Evolutionary conservation across 2,797 vertebrate genomes (phyloP), one percentile per base, ranked within the genome.

Genomic region (Acanthurus leucopareius): DNA sequence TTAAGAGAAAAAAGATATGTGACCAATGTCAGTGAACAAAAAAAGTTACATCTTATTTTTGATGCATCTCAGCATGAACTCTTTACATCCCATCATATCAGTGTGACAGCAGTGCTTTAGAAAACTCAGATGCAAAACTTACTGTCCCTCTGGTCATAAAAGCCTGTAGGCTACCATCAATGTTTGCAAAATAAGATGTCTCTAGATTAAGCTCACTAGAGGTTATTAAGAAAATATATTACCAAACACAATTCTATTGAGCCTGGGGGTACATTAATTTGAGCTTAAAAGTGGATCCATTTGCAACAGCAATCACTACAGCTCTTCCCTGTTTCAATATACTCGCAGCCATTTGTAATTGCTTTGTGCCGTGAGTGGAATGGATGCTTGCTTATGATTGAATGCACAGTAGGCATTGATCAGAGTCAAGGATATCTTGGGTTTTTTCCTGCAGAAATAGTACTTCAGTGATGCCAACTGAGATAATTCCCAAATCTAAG

Each of bases 341-440:
- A 88, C 90, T 89, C 1, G 65, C 77, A 91, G 86, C 83, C 87
- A 85, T 91, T 89, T 86, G 80, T 92, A 93, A 93, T 90, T 92
- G 88, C 86, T 92, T 89, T 90, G 88, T 90, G 91, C 89, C 69
- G 71, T 79, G 83, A 87, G 81, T 79, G 88, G 85, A 88, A 86
- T 87, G 75, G 82, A 90, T 72, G 62, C 65, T 19, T 40, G 79
- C 87, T 85, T 68, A 65, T 86, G 82, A 91, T 88, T 92, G 88
- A 91, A 90, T 82, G 86, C 82, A 80, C 74, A 86, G 82, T 74
- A 69, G 85, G 81, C 84, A 88, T 88, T 87, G 88, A 91, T 93
- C 88, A 80, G 72, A 69, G 73, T 20, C 20, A 78, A 59, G 77
- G 82, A 89, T 86, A 86, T 83, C 79, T 83, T 74, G 70, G 69